These are phyloP conservation scores for Scomber scombrus DNA, from an alignment of 2,113 vertebrate genomes.

Conservation along the genomic window DNA sequence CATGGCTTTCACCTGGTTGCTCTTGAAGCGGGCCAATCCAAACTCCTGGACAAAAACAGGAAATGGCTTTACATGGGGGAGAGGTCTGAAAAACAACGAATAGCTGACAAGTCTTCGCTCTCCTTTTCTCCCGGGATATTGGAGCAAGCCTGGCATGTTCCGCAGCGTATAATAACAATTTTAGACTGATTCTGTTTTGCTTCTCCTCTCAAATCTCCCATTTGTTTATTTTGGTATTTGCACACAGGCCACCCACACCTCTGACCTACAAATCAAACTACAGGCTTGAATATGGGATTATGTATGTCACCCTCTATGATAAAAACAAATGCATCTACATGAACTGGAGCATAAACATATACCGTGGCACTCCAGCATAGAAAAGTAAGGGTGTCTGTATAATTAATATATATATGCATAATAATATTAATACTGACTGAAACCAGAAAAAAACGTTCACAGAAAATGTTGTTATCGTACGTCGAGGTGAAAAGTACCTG, in stretches of 20 bases:
- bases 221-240: conserved; percentile 48
- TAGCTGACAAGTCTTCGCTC: neutral
- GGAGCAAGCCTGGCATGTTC: conserved; percentile 36
- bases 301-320: neutral
- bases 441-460: neutral
- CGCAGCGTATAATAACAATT: conserved; percentile 42
- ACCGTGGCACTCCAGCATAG: neutral
- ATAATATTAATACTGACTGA: neutral
- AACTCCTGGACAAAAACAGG: conserved; percentile 82
- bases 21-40: conserved; percentile 86
- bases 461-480: neutral
- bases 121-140: conserved; percentile 14
- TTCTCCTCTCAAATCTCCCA: conserved; percentile 16
- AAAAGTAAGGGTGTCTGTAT: neutral
- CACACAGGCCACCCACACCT: conserved; percentile 6
- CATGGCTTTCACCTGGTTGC: conserved; percentile 87
- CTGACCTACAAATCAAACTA: conserved; percentile 12
- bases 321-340: neutral
- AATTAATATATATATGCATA: neutral
- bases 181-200: conserved; percentile 14
- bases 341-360: no score
- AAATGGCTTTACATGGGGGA: conserved; percentile 40
- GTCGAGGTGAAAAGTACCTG: conserved; percentile 74
- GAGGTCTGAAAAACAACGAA: conserved; percentile 27
- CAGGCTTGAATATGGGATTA: neutral